Evolutionary conservation across 2,797 vertebrate species (phyloP).

Genomic region (Heteromormyrus szaboi): DNA sequence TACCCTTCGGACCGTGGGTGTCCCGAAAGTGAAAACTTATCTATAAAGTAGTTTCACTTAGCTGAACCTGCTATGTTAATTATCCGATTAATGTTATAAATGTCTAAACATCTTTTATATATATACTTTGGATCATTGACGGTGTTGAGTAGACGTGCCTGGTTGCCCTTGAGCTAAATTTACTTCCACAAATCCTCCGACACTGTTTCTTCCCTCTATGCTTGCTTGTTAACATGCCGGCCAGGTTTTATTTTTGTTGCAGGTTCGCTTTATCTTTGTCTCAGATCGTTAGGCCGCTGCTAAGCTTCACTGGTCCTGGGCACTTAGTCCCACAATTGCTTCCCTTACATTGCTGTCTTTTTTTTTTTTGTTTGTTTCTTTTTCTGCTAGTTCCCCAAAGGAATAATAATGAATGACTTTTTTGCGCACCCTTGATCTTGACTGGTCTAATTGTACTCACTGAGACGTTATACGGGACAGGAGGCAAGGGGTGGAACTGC

Average conservation of each 20-base stretch:
- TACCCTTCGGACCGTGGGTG: not conserved
- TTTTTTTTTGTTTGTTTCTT: not conserved
- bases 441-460: constrained; percentile 19
- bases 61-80: not conserved
- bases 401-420: constrained; percentile 21
- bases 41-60: not conserved
- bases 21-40: not conserved
- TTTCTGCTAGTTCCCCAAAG: constrained; percentile 18
- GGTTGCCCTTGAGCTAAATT: not conserved
- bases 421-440: constrained; percentile 27
- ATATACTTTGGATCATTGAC: not conserved
- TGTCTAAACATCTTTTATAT: not conserved
- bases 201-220: constrained; percentile 2
- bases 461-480: not conserved
- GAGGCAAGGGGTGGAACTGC: not conserved
- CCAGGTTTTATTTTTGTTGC: constrained; percentile 9
- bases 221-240: constrained; percentile 29
- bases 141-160: not conserved
- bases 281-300: constrained; percentile 23
- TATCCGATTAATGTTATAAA: constrained; percentile 2
- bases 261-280: constrained; percentile 12
- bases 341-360: constrained; percentile 33
- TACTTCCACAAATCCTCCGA: not conserved
- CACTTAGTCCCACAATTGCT: constrained; percentile 4
- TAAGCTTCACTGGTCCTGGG: constrained; percentile 20